Evolutionary conservation across 2,888 invertebrate species (phyloP).

Genomic region (Ennomos erosarius): DNA sequence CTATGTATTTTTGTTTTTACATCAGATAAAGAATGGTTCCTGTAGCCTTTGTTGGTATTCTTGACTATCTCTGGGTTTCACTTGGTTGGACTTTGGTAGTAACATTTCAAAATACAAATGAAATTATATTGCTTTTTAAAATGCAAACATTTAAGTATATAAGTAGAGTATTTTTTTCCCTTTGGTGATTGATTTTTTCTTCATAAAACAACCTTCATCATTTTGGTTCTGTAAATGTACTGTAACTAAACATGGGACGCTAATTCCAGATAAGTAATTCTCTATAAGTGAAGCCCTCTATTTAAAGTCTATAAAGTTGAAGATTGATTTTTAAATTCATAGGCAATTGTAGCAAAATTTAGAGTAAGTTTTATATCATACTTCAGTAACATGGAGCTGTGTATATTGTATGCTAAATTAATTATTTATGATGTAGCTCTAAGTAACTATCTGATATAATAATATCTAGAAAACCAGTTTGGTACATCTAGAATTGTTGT

Average conservation of each 20-base stretch:
- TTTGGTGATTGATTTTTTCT: no score
- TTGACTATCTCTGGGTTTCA: neutral
- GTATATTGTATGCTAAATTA: conserved; percentile 75
- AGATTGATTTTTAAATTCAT: neutral
- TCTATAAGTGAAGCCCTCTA: conserved; percentile 1
- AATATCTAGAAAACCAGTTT: conserved; percentile 51
- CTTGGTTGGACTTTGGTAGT: neutral
- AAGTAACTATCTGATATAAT: conserved; percentile 45
- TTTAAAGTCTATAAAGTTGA: neutral
- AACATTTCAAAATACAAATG: no score
- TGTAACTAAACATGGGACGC: no score
- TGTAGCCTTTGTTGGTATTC: neutral
- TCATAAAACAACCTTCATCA: no score
- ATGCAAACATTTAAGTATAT: neutral
- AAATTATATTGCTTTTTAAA: no score
- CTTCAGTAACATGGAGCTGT: conserved; percentile 52
- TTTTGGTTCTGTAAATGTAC: no score
- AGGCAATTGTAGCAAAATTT: conserved; percentile 22
- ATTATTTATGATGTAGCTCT: conserved; percentile 76
- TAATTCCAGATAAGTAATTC: no score
- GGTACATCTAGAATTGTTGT: conserved; percentile 52
- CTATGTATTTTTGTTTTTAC: conserved; percentile 1
- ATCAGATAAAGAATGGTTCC: conserved; percentile 1
- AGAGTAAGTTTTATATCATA: conserved; percentile 30
- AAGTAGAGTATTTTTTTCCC: no score